Evolutionary conservation across 2,113 vertebrate genomes (phyloP), one percentile per base, ranked within the genome.

Genomic region (Oncorhynchus keta): DNA sequence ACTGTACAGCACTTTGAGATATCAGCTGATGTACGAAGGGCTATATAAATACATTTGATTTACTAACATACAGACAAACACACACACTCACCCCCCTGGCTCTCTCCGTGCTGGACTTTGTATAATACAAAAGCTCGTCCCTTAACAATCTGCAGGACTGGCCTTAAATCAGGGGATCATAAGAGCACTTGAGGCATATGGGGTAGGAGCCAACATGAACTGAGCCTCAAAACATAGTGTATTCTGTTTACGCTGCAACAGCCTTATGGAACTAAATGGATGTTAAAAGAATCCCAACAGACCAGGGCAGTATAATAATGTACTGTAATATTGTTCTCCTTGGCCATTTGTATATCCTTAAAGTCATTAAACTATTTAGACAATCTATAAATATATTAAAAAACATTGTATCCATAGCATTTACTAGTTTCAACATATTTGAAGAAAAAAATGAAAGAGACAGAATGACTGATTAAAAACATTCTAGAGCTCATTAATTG

Each of bases 101-200:
- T 11, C 32, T 13, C 45, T 14, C 35, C 76, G 64, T 32, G 69
- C 74, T 57, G 71, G 64, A 79, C 76, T 74, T 85, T 77, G 83
- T 77, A 32, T 71, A 67, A 74, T 64, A 3, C 55, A 81, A 74
- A 35, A 26, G 49, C 82, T 71, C 68, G 71, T 81, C 75, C 69
- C 67, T 72, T 76, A 55, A 32, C 81, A 83, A 67, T 84, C 67
- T 75, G 59, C n/a, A 78, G 73, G 68, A 82, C 82, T 72, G 66
- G 70, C 79, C 39, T 45, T 45, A 11, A 45, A 45, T 9, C 2
- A 11, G 39, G 78, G 76, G 83, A 76, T 73, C 85, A 84, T 70
- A 77, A 83, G 79, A 88, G 79, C 80, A 83, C 79, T 84, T 81
- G 78, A 87, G 79, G 81, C 79, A 79, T 68, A 9, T 77, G 72